Conservation (phyloP, 2,113 vertebrate species). For the Ranitomeya variabilis region DNA sequence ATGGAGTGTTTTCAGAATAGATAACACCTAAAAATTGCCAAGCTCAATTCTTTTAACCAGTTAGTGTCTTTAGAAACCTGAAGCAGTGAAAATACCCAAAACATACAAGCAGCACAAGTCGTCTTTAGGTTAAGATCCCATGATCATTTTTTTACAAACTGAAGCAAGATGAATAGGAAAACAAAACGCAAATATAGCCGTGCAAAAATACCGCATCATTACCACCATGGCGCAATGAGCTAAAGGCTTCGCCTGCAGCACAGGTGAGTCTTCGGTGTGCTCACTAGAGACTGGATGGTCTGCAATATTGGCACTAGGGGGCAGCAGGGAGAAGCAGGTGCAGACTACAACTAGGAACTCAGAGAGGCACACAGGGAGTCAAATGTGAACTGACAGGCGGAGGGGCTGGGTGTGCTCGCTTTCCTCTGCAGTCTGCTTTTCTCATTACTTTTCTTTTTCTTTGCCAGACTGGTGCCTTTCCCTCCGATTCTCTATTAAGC, state of each 20-base stretch:
- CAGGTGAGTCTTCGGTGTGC: not conserved
- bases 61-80: no score
- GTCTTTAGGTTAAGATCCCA: no score
- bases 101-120: no score
- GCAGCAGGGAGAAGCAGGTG: slow-evolving; percentile 39
- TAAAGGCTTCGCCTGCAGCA: not conserved
- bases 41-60: no score
- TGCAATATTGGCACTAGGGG: slow-evolving; percentile 5
- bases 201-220: no score
- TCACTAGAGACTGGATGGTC: not conserved
- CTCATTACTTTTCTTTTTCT: not conserved
- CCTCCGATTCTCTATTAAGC: slow-evolving; percentile 21
- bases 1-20: no score
- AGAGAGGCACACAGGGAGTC: not conserved
- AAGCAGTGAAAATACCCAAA: no score
- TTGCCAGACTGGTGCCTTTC: fast-evolving
- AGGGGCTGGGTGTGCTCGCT: not conserved
- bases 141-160: no score
- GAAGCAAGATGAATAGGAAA: no score
- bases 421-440: not conserved
- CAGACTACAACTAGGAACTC: slow-evolving; percentile 4
- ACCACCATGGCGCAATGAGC: no score
- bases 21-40: no score
- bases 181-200: no score
- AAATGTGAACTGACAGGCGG: slow-evolving; percentile 20